Conservation (phyloP, 1,140 invertebrate species). For the Chionoecetes opilio region DNA sequence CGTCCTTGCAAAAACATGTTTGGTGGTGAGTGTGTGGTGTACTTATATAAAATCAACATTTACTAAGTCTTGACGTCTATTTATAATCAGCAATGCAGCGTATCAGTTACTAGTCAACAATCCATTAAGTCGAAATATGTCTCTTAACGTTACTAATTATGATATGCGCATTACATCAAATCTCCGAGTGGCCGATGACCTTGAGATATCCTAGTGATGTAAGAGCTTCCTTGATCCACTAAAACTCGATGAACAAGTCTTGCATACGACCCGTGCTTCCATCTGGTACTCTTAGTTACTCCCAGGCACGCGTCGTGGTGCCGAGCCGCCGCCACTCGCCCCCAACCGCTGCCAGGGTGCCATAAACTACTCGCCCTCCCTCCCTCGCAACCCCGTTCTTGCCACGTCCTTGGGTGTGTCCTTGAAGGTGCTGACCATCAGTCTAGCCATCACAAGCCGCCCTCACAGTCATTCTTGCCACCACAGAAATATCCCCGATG, state of each 20-base stretch:
- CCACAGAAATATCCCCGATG: background rate
- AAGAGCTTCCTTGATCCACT: background rate
- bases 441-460: background rate
- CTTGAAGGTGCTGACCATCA: background rate
- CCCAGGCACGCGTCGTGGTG: constrained; percentile 14
- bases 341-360: background rate
- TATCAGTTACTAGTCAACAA: background rate
- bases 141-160: background rate
- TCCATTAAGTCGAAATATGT: background rate
- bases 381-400: background rate
- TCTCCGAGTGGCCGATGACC: background rate
- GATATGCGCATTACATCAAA: background rate
- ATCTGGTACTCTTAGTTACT: background rate
- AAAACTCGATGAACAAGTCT: background rate
- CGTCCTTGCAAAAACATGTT: background rate
- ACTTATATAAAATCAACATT: too few species aligned
- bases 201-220: too few species aligned
- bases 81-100: background rate
- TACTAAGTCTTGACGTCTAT: background rate
- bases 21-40: too few species aligned
- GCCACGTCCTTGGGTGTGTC: background rate
- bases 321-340: constrained; percentile 35
- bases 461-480: background rate
- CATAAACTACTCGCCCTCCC: background rate
- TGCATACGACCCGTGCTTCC: background rate